These are phyloP conservation scores for Drosophila picticornis DNA, from an alignment of 2,888 invertebrate genomes.

Conservation along the genomic window DNA sequence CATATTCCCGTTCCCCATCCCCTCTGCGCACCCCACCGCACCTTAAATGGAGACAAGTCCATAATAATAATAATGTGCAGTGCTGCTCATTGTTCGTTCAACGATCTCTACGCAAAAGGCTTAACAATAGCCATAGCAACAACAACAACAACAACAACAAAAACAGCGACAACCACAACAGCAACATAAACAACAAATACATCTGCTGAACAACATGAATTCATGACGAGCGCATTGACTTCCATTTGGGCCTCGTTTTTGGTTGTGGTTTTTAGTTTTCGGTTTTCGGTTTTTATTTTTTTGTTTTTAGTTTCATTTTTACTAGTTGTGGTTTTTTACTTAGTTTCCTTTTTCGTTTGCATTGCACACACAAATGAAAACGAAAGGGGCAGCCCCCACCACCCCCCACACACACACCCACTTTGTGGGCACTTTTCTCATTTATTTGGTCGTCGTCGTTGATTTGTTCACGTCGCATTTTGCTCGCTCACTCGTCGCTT, in stretches of 20 bases:
- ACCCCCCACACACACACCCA: slow-evolving; percentile 8
- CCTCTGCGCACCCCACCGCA: background rate
- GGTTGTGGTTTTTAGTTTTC: slow-evolving; percentile 38
- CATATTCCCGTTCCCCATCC: background rate
- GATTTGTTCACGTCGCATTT: slow-evolving; percentile 56
- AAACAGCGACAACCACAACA: slow-evolving; percentile 20
- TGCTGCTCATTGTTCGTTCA: slow-evolving; percentile 42
- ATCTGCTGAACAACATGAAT: slow-evolving; percentile 65
- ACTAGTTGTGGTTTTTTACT: slow-evolving; percentile 37
- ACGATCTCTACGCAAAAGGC: slow-evolving; percentile 69
- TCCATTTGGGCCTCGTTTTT: slow-evolving; percentile 67
- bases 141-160: slow-evolving; percentile 28
- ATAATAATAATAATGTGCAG: slow-evolving; percentile 46
- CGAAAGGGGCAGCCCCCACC: slow-evolving; percentile 63
- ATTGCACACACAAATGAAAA: slow-evolving; percentile 64
- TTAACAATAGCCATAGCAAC: slow-evolving; percentile 67
- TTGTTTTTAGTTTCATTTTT: slow-evolving; percentile 17
- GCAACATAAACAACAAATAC: slow-evolving; percentile 41
- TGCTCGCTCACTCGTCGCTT: slow-evolving; percentile 5
- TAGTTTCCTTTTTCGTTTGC: slow-evolving; percentile 36
- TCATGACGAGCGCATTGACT: slow-evolving; percentile 75
- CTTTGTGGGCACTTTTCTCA: slow-evolving; percentile 67
- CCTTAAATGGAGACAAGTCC: slow-evolving; percentile 36
- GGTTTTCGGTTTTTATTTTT: slow-evolving; percentile 26
- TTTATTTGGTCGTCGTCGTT: slow-evolving; percentile 70